These are phyloP conservation scores for Ooceraea biroi DNA, from an alignment of 1,140 invertebrate species.

Conservation along the genomic window DNA sequence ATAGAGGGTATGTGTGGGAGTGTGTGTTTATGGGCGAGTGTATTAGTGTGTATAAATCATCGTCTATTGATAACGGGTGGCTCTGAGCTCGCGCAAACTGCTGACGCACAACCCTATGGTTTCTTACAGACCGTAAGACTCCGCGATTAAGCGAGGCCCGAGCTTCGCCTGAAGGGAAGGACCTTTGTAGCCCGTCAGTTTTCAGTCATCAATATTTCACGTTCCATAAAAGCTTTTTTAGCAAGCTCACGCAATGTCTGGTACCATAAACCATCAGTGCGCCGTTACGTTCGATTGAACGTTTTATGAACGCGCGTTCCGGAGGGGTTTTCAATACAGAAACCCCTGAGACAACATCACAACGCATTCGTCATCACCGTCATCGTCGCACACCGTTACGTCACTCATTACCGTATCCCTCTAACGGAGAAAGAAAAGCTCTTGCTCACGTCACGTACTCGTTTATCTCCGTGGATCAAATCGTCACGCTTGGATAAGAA, in stretches of 20 bases:
- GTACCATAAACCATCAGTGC: constrained; percentile 26
- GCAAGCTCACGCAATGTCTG: constrained; percentile 37
- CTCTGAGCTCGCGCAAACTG: constrained; percentile 46
- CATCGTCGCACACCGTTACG: too few species aligned
- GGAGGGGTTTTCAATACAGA: constrained; percentile 24
- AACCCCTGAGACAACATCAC: background rate
- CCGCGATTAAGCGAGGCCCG: constrained; percentile 56
- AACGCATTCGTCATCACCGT: background rate
- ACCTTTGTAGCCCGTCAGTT: constrained; percentile 49
- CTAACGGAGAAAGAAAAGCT: too few species aligned
- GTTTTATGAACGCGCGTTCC: constrained; percentile 33
- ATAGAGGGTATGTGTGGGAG: background rate
- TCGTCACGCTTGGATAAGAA: constrained; percentile 29
- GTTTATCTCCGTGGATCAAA: constrained; percentile 15
- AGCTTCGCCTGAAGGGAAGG: constrained; percentile 29
- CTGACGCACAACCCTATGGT: constrained; percentile 54
- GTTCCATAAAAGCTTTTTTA: constrained; percentile 57
- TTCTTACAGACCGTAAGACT: constrained; percentile 56
- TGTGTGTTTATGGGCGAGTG: too few species aligned
- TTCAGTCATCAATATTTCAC: constrained; percentile 61
- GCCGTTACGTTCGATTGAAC: constrained; percentile 50
- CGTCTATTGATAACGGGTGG: constrained; percentile 35
- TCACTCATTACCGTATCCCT: too few species aligned
- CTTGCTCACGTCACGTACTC: background rate
- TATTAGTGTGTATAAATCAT: constrained; percentile 55